Base-by-base conservation (phyloP, 2,888 invertebrate species). In the Junonia oenone region DNA sequence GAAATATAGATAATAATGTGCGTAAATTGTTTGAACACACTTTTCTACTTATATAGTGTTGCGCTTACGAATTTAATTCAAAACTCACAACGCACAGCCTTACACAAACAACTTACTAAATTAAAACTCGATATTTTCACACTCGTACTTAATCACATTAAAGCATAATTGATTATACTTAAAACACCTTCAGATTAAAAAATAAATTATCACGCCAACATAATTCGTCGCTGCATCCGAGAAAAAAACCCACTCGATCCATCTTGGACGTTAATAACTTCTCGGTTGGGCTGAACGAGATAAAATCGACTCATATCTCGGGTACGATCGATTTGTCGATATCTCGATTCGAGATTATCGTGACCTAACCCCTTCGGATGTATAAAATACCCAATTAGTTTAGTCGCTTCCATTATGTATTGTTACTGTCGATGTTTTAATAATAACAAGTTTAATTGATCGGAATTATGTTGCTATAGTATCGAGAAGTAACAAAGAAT, bases 251-350 rank as follows among this genome's bases (percentile, higher is more conserved):
- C 48, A 58, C 63, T 60, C 66, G 71, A 78, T 79, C 76, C 69
- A 75, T 81, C 78, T 77, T 75, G 68, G 68, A 64, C 48, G 53
- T 54, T 59, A 75, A 74, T 78, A 80, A 75, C 71, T 40, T n/a
- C 17, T 61, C 61, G 58, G 73, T 73, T 72, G 68, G 70, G 64
- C 72, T 72, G 72, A 76, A 70, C 61, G 70, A 68, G 81, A 82
- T 81, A 81, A 77, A 71, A 79, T 80, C 79, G 65, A 38, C 59
- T 66, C 17, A 49, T 45, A 81, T 79, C 78, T 63, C 61, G 61
- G 67, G 55, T 72, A 76, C 72, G 64, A 84, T 82, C 80, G 69
- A 66, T 63, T 68, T 63, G 58, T 65, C 64, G 69, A 76, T 78
- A 76, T 78, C 75, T 78, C 62, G 69, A 75, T 75, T 69, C 65